Conservation (phyloP, 2,888 invertebrate genomes). For the Drosophila affinis region DNA sequence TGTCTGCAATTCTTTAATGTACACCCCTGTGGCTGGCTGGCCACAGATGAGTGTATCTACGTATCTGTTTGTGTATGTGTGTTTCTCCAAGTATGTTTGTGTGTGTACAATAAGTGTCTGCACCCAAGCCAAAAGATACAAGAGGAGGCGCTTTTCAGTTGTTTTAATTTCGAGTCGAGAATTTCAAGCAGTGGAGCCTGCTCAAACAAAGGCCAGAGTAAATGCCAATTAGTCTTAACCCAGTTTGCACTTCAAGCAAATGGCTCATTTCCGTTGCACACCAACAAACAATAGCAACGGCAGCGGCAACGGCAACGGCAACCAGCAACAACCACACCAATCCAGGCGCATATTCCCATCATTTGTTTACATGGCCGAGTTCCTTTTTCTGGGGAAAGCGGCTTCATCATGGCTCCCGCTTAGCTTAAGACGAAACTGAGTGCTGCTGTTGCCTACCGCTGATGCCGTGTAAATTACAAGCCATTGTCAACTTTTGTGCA, state of each 20-base stretch:
- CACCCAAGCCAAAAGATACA: not conserved
- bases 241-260: slow-evolving; percentile 77
- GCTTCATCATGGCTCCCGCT: slow-evolving; percentile 38
- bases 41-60: slow-evolving; percentile 11
- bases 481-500: slow-evolving; percentile 65
- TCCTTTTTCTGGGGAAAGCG: slow-evolving; percentile 41
- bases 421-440: slow-evolving; percentile 13
- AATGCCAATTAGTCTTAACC: slow-evolving; percentile 81
- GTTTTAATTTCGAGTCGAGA: slow-evolving; percentile 28
- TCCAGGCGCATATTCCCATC: slow-evolving; percentile 48
- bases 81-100: slow-evolving; percentile 6
- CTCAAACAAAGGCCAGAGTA: slow-evolving; percentile 41
- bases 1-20: no score
- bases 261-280: slow-evolving; percentile 66
- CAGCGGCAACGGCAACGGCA: slow-evolving; percentile 40
- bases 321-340: slow-evolving; percentile 3
- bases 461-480: slow-evolving; percentile 69
- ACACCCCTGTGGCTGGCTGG: no score
- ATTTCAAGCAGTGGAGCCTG: slow-evolving; percentile 14
- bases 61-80: slow-evolving; percentile 18
- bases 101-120: not conserved
- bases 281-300: not conserved
- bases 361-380: slow-evolving; percentile 70
- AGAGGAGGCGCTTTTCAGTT: slow-evolving; percentile 19
- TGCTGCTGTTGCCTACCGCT: slow-evolving; percentile 16